Conservation (phyloP, 1,140 invertebrate species). For the Cotesia chilonis region DNA sequence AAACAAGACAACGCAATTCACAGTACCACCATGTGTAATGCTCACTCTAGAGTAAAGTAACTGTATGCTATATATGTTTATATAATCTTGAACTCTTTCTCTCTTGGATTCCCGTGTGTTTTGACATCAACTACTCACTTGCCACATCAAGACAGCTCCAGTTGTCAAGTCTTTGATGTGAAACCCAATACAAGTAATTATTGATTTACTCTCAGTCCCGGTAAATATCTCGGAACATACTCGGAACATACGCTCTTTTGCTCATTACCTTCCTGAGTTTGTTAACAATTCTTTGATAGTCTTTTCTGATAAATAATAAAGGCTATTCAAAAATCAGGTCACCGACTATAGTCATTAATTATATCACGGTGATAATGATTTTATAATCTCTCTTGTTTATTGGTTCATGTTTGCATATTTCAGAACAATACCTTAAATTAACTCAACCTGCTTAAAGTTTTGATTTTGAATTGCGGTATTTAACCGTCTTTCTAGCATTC, state of each 20-base stretch:
- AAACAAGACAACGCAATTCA: conserved; percentile 40
- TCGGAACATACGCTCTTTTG: background rate
- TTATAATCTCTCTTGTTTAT: too few species aligned
- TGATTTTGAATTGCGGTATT: background rate
- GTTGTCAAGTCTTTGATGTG: conserved; percentile 24
- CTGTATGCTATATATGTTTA: conserved; percentile 17
- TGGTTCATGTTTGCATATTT: too few species aligned
- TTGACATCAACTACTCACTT: conserved; percentile 6
- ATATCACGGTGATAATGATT: too few species aligned
- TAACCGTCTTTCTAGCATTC: background rate
- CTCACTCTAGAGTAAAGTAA: background rate
- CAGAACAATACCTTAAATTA: too few species aligned
- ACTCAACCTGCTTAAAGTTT: background rate
- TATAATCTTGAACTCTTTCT: background rate
- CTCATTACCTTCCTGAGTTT: too few species aligned
- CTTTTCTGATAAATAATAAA: too few species aligned
- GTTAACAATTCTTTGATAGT: too few species aligned
- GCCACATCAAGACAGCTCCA: background rate
- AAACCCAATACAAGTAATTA: conserved; percentile 22
- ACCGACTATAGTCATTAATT: too few species aligned
- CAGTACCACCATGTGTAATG: conserved; percentile 32
- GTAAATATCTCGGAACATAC: background rate
- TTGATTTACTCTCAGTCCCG: conserved; percentile 6
- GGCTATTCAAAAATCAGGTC: too few species aligned
- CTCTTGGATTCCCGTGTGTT: conserved; percentile 18